Evolutionary conservation across 2,888 invertebrate genomes (phyloP), one percentile per base, ranked within the genome.

Genomic region (Drosophila demipolita): DNA sequence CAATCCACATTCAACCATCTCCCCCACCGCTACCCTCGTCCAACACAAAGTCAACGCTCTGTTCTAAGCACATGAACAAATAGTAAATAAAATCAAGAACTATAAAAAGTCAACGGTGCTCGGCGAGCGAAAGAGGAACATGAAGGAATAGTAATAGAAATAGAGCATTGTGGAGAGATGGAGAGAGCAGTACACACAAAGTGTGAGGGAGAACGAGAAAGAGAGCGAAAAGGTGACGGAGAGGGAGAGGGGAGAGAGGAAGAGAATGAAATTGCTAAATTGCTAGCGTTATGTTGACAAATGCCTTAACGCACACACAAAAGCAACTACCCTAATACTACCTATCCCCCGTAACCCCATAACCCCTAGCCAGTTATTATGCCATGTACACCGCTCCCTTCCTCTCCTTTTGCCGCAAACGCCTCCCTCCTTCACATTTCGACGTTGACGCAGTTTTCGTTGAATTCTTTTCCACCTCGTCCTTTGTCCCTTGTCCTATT

Each of bases 51-150:
- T 17, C 26, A 17, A 40, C 32, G 17, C 50, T 38, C 20, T 26
- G 40, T 38, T 42, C 71, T 65, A 66, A 71, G 64, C 66, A 63
- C 77, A 72, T 64, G 64, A 68, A 59, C 82, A 82, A 84, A 87
- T 86, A 85, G 86, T 83, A 83, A 89, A 88, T 85, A 89, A 83
- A 89, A 81, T 85, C 76, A 79, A 85, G 74, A 85, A 85, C 83
- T 89, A 83, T 83, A 89, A 81, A 83, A 78, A 66, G 66, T 45
- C 54, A 73, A 71, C 63, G 55, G 35, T 11, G 32, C 23, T 54
- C 38, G 23, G 32, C 9, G 12, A 15, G 45, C 35, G 17, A 32
- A 20, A 45, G 23, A 23, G 23, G 8, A 45, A 15, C 45, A 45
- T 23, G 8, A 15, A 8, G 23, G 26, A 15, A 45, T 23, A 15